Conservation (phyloP, 2,888 invertebrate species). For the Biston betularia region DNA sequence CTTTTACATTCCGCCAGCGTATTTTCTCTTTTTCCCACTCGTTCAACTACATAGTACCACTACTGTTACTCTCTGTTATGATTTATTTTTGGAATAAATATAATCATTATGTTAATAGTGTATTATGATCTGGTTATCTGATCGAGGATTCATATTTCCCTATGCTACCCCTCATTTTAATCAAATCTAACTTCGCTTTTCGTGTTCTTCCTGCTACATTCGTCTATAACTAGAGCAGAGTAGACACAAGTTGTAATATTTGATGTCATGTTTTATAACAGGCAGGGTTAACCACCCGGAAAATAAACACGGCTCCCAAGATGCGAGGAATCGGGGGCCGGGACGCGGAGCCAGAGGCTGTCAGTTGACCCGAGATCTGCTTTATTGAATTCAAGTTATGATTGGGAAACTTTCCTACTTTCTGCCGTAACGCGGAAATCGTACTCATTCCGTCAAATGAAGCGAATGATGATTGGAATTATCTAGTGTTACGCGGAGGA, state of each 20-base stretch:
- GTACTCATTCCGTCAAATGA: constrained; percentile 33
- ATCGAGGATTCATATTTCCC: too few relatives aligned
- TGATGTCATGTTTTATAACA: constrained; percentile 56
- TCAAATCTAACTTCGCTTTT: neutral
- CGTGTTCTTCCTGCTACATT: constrained; percentile 6
- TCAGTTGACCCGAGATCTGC: constrained; percentile 59
- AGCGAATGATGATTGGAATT: constrained; percentile 38
- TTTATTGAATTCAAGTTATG: constrained; percentile 76
- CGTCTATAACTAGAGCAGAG: constrained; percentile 9
- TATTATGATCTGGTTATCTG: too few relatives aligned
- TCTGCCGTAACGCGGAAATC: constrained; percentile 24
- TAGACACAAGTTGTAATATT: constrained; percentile 34
- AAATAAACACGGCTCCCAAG: constrained; percentile 74
- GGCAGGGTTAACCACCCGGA: constrained; percentile 68
- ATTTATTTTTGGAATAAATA: neutral
- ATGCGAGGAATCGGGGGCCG: constrained; percentile 59
- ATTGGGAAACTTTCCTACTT: constrained; percentile 58
- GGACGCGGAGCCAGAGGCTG: constrained; percentile 68
- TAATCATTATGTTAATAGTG: neutral
- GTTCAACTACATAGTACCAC: too few relatives aligned
- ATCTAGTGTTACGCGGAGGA: neutral
- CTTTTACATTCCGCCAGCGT: neutral
- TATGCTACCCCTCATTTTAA: too few relatives aligned
- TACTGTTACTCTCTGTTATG: neutral
- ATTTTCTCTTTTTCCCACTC: too few relatives aligned